A percentile compares a stretch with the other conserved stretches of the same genome.
Evolutionary conservation across 2,113 vertebrate species (phyloP).

Genomic region (Elaphurus davidianus): DNA sequence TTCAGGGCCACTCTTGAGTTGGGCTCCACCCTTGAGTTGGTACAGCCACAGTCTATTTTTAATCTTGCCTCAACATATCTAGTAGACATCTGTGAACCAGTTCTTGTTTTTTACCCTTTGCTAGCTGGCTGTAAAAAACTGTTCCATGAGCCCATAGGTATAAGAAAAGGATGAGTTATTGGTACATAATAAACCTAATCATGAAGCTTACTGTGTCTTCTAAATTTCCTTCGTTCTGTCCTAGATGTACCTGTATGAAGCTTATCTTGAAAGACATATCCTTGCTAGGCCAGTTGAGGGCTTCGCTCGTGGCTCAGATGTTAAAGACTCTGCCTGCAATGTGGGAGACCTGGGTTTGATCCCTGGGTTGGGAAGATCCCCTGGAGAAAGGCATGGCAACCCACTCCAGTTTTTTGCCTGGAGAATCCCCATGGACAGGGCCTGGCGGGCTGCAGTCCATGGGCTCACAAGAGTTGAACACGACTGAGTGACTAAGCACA

Average conservation of each 20-base stretch:
- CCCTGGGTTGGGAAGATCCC: not conserved
- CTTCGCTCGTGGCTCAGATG: not conserved
- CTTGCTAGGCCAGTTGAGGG: not conserved
- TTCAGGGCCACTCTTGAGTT: not conserved
- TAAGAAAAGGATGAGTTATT: not conserved
- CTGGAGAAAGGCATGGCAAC: not conserved
- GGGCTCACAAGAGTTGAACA: not conserved
- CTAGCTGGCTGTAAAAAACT: not conserved
- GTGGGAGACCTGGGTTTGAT: not conserved
- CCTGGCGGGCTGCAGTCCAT: not conserved
- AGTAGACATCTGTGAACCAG: not conserved
- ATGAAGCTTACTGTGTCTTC: not conserved
- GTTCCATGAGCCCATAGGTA: not conserved
- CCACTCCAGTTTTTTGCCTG: not conserved
- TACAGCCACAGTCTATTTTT: not conserved
- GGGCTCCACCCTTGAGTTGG: not conserved
- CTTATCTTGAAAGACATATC: not conserved
- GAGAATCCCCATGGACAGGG: not conserved
- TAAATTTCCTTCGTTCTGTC: not conserved
- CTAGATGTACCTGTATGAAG: not conserved
- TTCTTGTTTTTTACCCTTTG: not conserved
- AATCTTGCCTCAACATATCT: not conserved
- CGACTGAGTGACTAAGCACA: not conserved
- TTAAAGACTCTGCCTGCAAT: not conserved
- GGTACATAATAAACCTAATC: not conserved